Evolutionary conservation across 2,113 vertebrate genomes (phyloP).

Genomic region (Nicator chloris): DNA sequence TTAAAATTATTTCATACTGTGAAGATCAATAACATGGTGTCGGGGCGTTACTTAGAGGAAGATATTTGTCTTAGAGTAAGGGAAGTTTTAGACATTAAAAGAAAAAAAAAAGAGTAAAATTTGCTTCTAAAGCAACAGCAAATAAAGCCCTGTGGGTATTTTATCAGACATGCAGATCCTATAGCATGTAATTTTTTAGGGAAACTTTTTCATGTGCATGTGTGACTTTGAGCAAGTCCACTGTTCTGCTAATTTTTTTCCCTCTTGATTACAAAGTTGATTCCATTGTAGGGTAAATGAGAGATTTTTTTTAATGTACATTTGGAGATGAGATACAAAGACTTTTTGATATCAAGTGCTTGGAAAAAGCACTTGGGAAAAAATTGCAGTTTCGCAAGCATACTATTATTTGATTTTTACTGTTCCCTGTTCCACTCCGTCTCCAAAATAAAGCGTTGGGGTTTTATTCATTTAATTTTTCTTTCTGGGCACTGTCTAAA

Average conservation of each 20-base stretch:
- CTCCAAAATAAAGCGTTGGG: neutral
- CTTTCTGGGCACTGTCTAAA: neutral
- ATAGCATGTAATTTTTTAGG: neutral
- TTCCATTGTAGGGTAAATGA: constrained; percentile 33
- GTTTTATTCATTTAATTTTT: neutral
- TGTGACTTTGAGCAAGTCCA: constrained; percentile 10
- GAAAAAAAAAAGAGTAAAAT: neutral
- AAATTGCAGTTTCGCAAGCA: neutral
- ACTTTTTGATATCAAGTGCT: neutral
- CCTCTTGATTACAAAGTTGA: constrained; percentile 28
- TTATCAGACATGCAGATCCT: neutral
- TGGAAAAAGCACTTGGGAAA: neutral
- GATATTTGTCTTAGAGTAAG: neutral
- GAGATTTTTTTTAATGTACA: neutral
- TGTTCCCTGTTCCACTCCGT: neutral
- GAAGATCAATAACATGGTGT: neutral
- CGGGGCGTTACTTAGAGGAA: neutral
- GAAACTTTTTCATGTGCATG: neutral
- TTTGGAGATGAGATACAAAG: neutral
- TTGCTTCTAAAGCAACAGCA: neutral
- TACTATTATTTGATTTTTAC: neutral
- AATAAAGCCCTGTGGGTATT: neutral
- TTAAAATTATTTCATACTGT: constrained; percentile 1
- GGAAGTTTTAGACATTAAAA: neutral
- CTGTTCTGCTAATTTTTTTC: neutral